These are phyloP conservation scores for Periphyllus acericola DNA, from an alignment of 2,888 invertebrate genomes.

Conservation along the genomic window DNA sequence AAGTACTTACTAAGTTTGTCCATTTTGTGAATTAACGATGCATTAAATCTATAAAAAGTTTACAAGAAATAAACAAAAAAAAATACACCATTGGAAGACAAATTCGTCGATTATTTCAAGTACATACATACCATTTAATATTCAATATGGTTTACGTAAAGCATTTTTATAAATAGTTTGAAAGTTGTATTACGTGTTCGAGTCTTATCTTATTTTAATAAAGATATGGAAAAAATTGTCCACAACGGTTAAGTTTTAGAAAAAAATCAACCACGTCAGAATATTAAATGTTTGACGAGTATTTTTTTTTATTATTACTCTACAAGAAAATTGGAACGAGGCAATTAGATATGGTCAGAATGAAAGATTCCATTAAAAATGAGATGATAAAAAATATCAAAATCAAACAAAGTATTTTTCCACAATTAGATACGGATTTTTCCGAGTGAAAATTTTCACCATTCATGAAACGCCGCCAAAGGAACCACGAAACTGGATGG, in stretches of 20 bases:
- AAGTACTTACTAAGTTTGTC: no score
- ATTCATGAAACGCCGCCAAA: conserved; percentile 56
- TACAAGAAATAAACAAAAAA: not conserved
- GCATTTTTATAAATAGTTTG: not conserved
- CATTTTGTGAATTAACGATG: no score
- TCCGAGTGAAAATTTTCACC: conserved; percentile 55
- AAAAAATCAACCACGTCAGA: conserved; percentile 38
- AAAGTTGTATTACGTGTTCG: not conserved
- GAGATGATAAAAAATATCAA: conserved; percentile 23
- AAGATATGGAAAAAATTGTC: not conserved
- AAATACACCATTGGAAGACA: not conserved
- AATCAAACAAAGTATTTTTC: conserved; percentile 54
- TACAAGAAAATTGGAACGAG: conserved; percentile 43
- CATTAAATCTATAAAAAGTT: no score
- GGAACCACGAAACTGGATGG: conserved; percentile 14
- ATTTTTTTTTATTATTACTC: conserved; percentile 55
- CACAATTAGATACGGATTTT: conserved; percentile 60
- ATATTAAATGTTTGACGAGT: conserved; percentile 17
- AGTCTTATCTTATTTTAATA: not conserved
- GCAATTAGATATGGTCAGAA: conserved; percentile 51
- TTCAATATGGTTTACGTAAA: not conserved
- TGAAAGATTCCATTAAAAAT: conserved; percentile 36
- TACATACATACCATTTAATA: not conserved
- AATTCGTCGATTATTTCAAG: not conserved
- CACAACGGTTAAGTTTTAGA: not conserved